A percentile compares a stretch with the other conserved stretches of the same genome.
Evolutionary conservation across 2,888 invertebrate genomes (phyloP).

Genomic region (Alitta virens): DNA sequence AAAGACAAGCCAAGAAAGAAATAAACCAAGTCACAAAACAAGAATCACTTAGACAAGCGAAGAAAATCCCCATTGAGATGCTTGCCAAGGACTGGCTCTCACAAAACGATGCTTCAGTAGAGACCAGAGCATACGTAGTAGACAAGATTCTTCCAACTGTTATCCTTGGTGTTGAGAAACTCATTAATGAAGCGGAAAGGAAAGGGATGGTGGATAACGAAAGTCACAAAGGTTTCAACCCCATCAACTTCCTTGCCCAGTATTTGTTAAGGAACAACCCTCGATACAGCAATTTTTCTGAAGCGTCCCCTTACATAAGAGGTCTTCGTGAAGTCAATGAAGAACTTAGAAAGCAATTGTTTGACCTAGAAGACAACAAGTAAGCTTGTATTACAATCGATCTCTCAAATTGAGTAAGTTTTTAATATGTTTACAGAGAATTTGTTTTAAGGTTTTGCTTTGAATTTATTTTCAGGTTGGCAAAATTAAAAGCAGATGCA

Average conservation of each 20-base stretch:
- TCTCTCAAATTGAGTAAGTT: no score
- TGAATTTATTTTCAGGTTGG: conserved; percentile 35
- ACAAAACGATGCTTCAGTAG: conserved; percentile 46
- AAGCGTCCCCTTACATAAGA: conserved; percentile 55
- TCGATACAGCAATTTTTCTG: conserved; percentile 54
- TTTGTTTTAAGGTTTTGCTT: neutral
- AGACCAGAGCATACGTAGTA: conserved; percentile 51
- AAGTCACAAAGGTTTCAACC: conserved; percentile 53
- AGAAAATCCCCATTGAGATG: conserved; percentile 53
- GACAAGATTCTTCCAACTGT: conserved; percentile 55
- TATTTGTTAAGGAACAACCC: conserved; percentile 58
- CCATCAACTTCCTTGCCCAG: conserved; percentile 55
- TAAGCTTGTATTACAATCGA: no score
- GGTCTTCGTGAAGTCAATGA: conserved; percentile 51
- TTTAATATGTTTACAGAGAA: no score
- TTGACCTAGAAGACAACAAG: conserved; percentile 55
- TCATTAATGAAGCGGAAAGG: conserved; percentile 52
- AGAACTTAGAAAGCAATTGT: conserved; percentile 47
- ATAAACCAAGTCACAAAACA: conserved; percentile 39
- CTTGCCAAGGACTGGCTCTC: conserved; percentile 53
- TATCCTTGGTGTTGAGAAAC: conserved; percentile 55
- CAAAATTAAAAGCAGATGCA: conserved; percentile 52
- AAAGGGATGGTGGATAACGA: conserved; percentile 42
- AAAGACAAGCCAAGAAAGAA: conserved; percentile 45
- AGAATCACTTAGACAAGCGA: conserved; percentile 43